Evolutionary conservation across 2,797 vertebrate species (phyloP).

Genomic region (Alcedo atthis): DNA sequence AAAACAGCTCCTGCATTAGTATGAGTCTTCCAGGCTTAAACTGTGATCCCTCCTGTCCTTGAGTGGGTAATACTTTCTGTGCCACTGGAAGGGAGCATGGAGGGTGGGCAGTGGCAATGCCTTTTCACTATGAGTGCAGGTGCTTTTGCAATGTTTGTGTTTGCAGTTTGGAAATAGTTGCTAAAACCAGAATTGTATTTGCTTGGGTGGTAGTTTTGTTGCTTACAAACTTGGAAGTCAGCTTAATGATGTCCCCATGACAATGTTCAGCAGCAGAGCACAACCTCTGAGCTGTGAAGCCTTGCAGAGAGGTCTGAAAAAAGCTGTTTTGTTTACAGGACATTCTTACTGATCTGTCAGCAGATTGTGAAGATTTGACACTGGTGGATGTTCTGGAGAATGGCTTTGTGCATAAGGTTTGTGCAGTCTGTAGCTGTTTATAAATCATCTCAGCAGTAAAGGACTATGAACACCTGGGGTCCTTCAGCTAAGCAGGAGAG

Average conservation of each 20-base stretch:
- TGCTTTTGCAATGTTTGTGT: not conserved
- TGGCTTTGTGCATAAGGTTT: conserved; percentile 93
- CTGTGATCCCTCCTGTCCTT: not conserved
- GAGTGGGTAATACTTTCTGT: not conserved
- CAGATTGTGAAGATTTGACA: conserved; percentile 89
- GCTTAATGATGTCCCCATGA: not conserved
- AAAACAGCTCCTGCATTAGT: not conserved
- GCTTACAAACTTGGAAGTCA: not conserved
- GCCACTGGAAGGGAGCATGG: not conserved
- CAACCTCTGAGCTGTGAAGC: fast-evolving
- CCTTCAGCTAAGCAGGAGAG: not conserved
- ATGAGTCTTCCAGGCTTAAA: not conserved
- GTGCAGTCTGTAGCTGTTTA: not conserved
- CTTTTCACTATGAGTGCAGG: not conserved
- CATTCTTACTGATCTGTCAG: conserved; percentile 92
- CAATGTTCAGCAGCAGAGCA: not conserved
- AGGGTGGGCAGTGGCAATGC: not conserved
- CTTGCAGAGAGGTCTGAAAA: not conserved
- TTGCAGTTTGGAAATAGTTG: not conserved
- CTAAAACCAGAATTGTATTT: not conserved
- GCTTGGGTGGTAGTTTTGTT: not conserved
- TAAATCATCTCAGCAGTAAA: not conserved
- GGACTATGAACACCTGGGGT: not conserved
- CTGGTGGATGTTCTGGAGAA: conserved; percentile 88
- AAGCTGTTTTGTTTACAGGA: conserved; percentile 79